These are phyloP conservation scores for Ctena decussata DNA, from an alignment of 2,888 invertebrate genomes.

Conservation along the genomic window DNA sequence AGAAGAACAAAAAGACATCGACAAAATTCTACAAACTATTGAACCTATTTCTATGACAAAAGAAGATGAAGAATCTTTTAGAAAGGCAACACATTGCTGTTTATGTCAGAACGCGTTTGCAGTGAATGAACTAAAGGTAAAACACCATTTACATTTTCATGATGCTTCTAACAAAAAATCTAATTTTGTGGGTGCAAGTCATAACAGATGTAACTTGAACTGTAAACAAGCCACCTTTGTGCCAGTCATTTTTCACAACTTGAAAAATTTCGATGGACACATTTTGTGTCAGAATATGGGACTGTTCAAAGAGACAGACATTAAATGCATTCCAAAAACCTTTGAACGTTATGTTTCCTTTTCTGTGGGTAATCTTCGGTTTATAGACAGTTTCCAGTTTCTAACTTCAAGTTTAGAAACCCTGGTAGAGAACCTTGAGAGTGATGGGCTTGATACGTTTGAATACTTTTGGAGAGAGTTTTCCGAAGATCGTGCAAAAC, in stretches of 20 bases:
- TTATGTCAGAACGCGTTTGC: constrained; percentile 38
- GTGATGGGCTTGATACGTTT: constrained; percentile 48
- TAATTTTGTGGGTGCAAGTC: constrained; percentile 30
- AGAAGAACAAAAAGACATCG: constrained; percentile 41
- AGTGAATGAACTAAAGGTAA: constrained; percentile 27
- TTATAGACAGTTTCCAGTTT: constrained; percentile 62
- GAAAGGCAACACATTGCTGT: constrained; percentile 6
- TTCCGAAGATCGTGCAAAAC: background rate
- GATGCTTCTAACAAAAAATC: too few species aligned
- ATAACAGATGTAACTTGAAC: constrained; percentile 43
- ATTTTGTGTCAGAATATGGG: constrained; percentile 32
- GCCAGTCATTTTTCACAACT: constrained; percentile 50
- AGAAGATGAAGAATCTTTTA: background rate
- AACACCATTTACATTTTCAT: constrained; percentile 40
- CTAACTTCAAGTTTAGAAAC: constrained; percentile 30
- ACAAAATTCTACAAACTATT: constrained; percentile 27
- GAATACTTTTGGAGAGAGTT: constrained; percentile 31
- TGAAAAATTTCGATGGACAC: constrained; percentile 43
- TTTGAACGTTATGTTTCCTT: constrained; percentile 54
- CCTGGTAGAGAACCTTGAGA: constrained; percentile 32
- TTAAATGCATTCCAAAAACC: constrained; percentile 44
- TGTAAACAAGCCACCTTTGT: constrained; percentile 40
- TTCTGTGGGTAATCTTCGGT: constrained; percentile 49
- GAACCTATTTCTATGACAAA: constrained; percentile 29
- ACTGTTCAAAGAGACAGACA: constrained; percentile 26